Percentiles rank a stretch among this genome's conserved stretches.
Conservation (phyloP, 2,797 vertebrate species). For the Enteromius fasciolatus region DNA sequence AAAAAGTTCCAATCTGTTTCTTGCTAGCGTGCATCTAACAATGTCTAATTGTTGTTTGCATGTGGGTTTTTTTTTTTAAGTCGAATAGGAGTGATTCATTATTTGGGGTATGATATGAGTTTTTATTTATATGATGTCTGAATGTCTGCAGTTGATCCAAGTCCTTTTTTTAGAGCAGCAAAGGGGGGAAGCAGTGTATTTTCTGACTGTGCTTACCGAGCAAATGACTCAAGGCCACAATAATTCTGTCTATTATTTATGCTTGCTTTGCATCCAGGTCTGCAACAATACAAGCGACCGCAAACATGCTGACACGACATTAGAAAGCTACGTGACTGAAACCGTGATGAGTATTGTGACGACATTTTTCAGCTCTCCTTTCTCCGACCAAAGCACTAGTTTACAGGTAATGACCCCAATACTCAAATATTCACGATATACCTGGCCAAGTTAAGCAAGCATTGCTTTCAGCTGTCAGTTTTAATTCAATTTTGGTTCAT, state of each 20-base stretch:
- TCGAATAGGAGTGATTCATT: not conserved
- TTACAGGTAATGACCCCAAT: constrained; percentile 85
- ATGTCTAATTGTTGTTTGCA: not conserved
- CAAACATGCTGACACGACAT: constrained; percentile 89
- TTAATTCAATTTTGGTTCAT: not conserved
- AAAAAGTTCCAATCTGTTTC: constrained; percentile 4
- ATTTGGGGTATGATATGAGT: constrained; percentile 1
- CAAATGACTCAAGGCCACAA: constrained; percentile 38
- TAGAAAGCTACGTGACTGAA: constrained; percentile 96
- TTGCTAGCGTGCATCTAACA: not conserved
- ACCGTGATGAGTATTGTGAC: constrained; percentile 98
- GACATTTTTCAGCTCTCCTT: constrained; percentile 98
- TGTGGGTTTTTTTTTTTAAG: constrained; percentile 1
- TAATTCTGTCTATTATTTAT: constrained; percentile 33
- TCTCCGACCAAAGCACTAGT: constrained; percentile 98
- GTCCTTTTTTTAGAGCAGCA: constrained; percentile 52
- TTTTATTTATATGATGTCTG: constrained; percentile 2
- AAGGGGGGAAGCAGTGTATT: constrained; percentile 52
- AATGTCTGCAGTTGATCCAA: not conserved
- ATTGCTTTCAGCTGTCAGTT: constrained; percentile 7
- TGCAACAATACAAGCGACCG: constrained; percentile 98
- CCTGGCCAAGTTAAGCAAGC: not conserved
- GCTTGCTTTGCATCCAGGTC: constrained; percentile 78
- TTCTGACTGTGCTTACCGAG: constrained; percentile 42
- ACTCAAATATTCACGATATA: not conserved